Evolutionary conservation across 1,140 invertebrate genomes (phyloP).

Genomic region (Conopomorpha cramerella): DNA sequence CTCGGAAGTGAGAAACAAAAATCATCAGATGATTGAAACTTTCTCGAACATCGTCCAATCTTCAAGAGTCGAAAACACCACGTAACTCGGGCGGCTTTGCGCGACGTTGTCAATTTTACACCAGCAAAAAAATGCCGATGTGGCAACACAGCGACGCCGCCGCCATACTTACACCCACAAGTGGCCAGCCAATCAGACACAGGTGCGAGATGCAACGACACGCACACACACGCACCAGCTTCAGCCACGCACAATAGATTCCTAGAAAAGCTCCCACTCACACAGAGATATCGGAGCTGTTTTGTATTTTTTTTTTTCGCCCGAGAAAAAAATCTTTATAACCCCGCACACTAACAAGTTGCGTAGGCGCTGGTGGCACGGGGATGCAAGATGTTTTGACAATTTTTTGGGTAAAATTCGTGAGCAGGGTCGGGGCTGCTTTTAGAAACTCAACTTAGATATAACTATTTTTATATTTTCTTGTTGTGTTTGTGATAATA

Average conservation of each 20-base stretch:
- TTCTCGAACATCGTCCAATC: too few species aligned
- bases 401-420: conserved; percentile 34
- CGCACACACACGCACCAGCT: conserved; percentile 7
- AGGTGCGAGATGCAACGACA: conserved; percentile 15
- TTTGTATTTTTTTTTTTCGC: too few species aligned
- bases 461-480: too few species aligned
- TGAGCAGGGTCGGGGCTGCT: conserved; percentile 30
- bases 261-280: conserved; percentile 16
- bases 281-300: conserved; percentile 8
- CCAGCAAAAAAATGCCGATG: conserved; percentile 32
- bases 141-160: conserved; percentile 37
- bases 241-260: conserved; percentile 5
- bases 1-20: too few species aligned
- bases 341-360: too few species aligned
- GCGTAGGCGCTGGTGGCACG: too few species aligned
- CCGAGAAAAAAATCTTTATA: too few species aligned
- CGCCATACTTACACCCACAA: conserved; percentile 7
- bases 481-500: too few species aligned
- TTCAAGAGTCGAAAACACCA: too few species aligned
- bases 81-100: too few species aligned
- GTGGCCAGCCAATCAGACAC: conserved; percentile 10
- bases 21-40: too few species aligned
- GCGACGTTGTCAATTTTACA: conserved; percentile 51
- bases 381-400: conserved; percentile 14
- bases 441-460: too few species aligned